A percentile compares a stretch with the other conserved stretches of the same genome.
These are phyloP conservation scores for Zaprionus obscuricornis DNA, from an alignment of 2,888 invertebrate genomes.

Conservation along the genomic window DNA sequence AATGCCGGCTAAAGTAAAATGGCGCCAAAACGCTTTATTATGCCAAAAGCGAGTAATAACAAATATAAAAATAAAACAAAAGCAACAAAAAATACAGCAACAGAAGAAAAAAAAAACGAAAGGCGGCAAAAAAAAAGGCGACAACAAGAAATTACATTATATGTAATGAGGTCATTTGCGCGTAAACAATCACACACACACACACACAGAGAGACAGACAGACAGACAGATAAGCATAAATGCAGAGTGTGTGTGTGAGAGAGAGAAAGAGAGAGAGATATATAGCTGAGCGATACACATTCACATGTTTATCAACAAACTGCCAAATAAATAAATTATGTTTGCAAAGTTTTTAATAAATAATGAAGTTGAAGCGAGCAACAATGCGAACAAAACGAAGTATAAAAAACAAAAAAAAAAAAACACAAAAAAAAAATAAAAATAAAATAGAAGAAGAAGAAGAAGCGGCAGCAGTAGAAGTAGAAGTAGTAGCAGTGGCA, in stretches of 20 bases:
- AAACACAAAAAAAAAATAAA: constrained; percentile 7
- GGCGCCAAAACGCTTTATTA: constrained; percentile 67
- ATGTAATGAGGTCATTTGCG: constrained; percentile 76
- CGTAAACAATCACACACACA: constrained; percentile 66
- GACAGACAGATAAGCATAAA: not conserved
- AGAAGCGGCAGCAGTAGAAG: no score
- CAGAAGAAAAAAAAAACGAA: not conserved
- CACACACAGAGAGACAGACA: constrained; percentile 6
- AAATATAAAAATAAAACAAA: constrained; percentile 35
- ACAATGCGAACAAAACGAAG: constrained; percentile 14
- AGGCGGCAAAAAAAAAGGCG: constrained; percentile 11
- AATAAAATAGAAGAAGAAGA: no score
- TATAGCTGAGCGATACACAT: constrained; percentile 14
- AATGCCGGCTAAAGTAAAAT: constrained; percentile 37
- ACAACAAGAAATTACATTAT: constrained; percentile 66
- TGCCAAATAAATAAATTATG: constrained; percentile 71
- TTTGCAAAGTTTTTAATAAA: constrained; percentile 61
- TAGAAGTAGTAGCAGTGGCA: no score
- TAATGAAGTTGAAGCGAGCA: constrained; percentile 45
- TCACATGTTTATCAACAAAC: constrained; percentile 71
- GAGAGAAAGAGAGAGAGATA: not conserved
- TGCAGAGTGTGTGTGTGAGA: not conserved
- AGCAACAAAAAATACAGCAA: constrained; percentile 5
- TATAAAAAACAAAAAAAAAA: constrained; percentile 4
- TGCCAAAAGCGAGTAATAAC: constrained; percentile 52